Percentiles rank a stretch among this genome's conserved stretches.
These are phyloP conservation scores for Coryphaenoides rupestris DNA, from an alignment of 2,113 vertebrate species.

Conservation along the genomic window DNA sequence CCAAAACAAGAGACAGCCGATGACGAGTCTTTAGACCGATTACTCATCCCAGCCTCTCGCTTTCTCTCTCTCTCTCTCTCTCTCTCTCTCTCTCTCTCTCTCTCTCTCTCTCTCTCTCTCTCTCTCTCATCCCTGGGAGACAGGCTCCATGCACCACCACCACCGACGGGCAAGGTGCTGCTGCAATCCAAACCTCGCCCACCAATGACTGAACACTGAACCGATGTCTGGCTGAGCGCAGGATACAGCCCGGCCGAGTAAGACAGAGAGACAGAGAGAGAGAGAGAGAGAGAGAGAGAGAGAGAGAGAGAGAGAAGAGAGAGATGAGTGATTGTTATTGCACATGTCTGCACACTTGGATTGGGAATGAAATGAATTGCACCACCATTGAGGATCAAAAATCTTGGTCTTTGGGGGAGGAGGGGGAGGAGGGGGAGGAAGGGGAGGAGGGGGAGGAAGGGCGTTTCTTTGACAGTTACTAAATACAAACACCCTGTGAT, in stretches of 20 bases:
- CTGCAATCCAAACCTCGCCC: constrained; percentile 3
- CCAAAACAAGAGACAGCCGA: constrained; percentile 8
- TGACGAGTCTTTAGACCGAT: constrained; percentile 7
- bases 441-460: no score
- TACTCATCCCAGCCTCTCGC: background rate
- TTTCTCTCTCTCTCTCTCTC: no score
- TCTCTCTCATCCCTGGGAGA: constrained; percentile 1
- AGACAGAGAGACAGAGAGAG: constrained; percentile 14
- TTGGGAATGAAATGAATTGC: constrained; percentile 9
- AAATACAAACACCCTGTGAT: constrained; percentile 5
- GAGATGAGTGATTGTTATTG: constrained; percentile 18
- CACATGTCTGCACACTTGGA: constrained; percentile 13
- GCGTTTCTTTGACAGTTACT: constrained; percentile 20
- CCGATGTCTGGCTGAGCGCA: background rate
- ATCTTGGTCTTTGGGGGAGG: constrained; percentile 12
- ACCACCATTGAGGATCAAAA: constrained; percentile 7
- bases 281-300: no score
- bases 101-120: no score
- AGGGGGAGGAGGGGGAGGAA: no score
- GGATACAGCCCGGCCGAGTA: constrained; percentile 4
- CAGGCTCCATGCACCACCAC: background rate
- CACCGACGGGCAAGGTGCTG: constrained; percentile 3
- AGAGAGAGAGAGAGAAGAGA: no score
- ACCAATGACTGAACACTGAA: constrained; percentile 7
- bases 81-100: no score